Conservation (phyloP, 2,888 invertebrate species). For the Sceliomorpha sp. region DNA sequence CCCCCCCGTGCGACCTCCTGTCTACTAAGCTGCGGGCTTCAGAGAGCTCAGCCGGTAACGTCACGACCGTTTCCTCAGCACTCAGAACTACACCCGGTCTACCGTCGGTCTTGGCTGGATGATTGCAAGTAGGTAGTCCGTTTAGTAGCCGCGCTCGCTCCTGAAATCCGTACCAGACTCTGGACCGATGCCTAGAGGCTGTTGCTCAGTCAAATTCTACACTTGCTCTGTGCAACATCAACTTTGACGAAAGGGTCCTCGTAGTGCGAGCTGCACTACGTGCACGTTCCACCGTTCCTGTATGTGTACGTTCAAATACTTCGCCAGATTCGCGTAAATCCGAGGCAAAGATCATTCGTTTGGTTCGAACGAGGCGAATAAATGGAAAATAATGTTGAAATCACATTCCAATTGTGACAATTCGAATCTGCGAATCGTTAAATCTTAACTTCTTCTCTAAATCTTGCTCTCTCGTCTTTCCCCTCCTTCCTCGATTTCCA, state of each 20-base stretch:
- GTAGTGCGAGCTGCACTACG: neutral
- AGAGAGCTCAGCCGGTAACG: slow-evolving; percentile 62
- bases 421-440: slow-evolving; percentile 21
- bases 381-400: neutral
- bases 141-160: slow-evolving; percentile 38
- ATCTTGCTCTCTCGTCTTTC: slow-evolving; percentile 53
- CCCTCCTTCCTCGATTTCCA: slow-evolving; percentile 55
- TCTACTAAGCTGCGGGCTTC: slow-evolving; percentile 54
- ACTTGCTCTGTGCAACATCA: slow-evolving; percentile 19
- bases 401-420: too few species aligned
- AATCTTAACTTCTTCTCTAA: slow-evolving; percentile 8
- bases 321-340: too few species aligned
- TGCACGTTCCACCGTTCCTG: too few species aligned
- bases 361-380: too few species aligned
- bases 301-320: too few species aligned
- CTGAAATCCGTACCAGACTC: slow-evolving; percentile 44
- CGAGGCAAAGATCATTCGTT: too few species aligned
- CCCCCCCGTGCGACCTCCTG: slow-evolving; percentile 41
- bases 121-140: slow-evolving; percentile 54
- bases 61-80: slow-evolving; percentile 64
- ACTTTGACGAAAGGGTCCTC: slow-evolving; percentile 9
- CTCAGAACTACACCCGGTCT: slow-evolving; percentile 40
- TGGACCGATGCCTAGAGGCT: slow-evolving; percentile 47
- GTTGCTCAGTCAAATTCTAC: slow-evolving; percentile 49
- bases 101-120: slow-evolving; percentile 54